These are phyloP conservation scores for Platysternon megacephalum DNA, from an alignment of 2,113 vertebrate species.

Conservation along the genomic window DNA sequence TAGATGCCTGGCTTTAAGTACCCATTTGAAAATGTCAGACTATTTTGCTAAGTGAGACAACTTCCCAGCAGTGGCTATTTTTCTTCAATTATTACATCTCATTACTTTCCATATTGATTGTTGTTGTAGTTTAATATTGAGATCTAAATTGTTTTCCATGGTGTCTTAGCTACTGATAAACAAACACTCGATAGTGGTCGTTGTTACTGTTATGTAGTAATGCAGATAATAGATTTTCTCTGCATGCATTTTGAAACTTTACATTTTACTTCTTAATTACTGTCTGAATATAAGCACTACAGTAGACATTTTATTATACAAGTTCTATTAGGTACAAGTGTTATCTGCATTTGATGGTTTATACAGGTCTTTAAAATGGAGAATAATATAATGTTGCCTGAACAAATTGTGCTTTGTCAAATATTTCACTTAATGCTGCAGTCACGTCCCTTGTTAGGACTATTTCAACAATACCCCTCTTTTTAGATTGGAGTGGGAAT, in stretches of 20 bases:
- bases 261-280: background rate
- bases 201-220: background rate
- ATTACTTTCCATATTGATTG: background rate
- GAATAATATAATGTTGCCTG: background rate
- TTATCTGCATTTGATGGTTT: background rate
- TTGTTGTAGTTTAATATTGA: background rate
- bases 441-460: background rate
- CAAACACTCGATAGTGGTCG: background rate
- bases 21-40: background rate
- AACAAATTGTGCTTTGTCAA: constrained; percentile 18
- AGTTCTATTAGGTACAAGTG: background rate
- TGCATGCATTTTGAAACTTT: background rate
- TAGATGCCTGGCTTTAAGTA: background rate
- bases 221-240: background rate
- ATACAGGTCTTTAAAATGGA: background rate
- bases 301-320: background rate
- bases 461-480: background rate
- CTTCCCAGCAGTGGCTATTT: background rate
- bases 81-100: background rate
- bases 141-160: background rate
- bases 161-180: background rate
- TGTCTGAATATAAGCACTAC: background rate
- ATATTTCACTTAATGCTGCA: background rate
- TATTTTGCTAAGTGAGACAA: background rate
- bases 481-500: background rate